Conservation (phyloP, 2,888 invertebrate species). For the Platycheirus albimanus region DNA sequence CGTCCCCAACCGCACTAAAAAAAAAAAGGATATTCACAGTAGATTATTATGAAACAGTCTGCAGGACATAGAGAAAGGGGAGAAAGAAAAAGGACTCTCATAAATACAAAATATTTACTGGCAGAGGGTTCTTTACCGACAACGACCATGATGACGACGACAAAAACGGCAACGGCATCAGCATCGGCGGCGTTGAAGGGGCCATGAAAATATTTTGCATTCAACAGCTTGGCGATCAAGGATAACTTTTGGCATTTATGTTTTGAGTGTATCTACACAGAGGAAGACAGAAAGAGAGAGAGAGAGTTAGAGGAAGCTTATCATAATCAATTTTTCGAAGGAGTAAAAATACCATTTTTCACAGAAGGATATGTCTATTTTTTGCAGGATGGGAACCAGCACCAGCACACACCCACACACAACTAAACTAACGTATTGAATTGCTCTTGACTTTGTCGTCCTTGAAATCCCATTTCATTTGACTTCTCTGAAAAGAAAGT, state of each 20-base stretch:
- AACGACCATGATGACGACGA: conserved; percentile 15
- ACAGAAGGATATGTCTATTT: conserved; percentile 20
- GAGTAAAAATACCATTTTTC: conserved; percentile 19
- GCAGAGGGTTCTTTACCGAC: conserved; percentile 19
- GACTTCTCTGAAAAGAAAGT: background rate
- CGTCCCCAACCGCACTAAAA: background rate
- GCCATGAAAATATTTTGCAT: conserved; percentile 60
- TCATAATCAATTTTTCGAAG: conserved; percentile 36
- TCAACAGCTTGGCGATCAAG: conserved; percentile 69
- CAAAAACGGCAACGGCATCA: background rate
- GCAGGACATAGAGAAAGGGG: background rate
- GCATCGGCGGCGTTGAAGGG: background rate
- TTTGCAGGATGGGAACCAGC: conserved; percentile 31
- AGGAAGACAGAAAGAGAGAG: no score
- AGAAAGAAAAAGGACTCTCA: conserved; percentile 23
- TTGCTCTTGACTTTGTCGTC: conserved; percentile 29
- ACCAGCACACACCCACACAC: conserved; percentile 5
- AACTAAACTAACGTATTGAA: conserved; percentile 7
- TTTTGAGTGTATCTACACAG: conserved; percentile 1
- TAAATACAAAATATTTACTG: conserved; percentile 47
- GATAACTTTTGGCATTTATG: conserved; percentile 29
- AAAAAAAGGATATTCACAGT: conserved; percentile 14
- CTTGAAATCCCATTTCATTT: conserved; percentile 20
- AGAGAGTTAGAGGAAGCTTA: conserved; percentile 30
- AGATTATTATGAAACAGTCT: conserved; percentile 41